Evolutionary conservation across 2,888 invertebrate species (phyloP), one percentile per base, ranked within the genome.

Genomic region (Nomada hirtipes): DNA sequence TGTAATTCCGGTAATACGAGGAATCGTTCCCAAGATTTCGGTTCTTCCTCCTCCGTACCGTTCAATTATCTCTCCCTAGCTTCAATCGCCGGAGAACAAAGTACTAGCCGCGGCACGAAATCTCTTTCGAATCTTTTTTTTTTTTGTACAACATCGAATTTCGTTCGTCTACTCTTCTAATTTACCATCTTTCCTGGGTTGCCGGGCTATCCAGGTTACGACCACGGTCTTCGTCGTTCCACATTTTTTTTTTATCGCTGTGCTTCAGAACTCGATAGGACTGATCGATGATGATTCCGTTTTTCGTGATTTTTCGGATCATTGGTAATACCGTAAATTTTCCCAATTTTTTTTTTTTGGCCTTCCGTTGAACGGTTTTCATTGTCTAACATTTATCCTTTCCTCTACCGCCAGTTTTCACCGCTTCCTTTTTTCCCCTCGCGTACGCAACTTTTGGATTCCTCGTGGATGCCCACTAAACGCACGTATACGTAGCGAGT

Each of bases 401-500:
- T 84, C 77, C 73, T 75, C 44, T 42, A 15, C 26, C 60, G 36
- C 52, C 55, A 57, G n/a, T 36, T 42, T n/a, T 61, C 79, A 61
- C 78, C 73, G 52, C 53, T 44, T 77, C 75, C 70, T 81, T 86
- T 64, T 50, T 77, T 52, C 13, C 47, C 59, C 18, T 0, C 64
- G 52, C 57, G 47, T 26, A 36, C 68, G 76, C 71, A 76, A 85
- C 79, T 80, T 88, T 89, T 84, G 74, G 81, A 83, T 84, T 85
- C 78, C 57, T 52, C 86, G 80, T 77, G 79, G 80, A 82, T 83
- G 84, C 76, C 76, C 72, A 77, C 74, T 83, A 86, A 81, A 88
- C 79, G 76, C 87, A 86, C 79, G 76, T 89, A 86, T 87, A 89
- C 90, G 81, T 87, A 86, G 87, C 84, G 81, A 90, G 88, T 86